Base-by-base conservation (phyloP, 2,888 invertebrate genomes). In the Teleiodes luculella region DNA sequence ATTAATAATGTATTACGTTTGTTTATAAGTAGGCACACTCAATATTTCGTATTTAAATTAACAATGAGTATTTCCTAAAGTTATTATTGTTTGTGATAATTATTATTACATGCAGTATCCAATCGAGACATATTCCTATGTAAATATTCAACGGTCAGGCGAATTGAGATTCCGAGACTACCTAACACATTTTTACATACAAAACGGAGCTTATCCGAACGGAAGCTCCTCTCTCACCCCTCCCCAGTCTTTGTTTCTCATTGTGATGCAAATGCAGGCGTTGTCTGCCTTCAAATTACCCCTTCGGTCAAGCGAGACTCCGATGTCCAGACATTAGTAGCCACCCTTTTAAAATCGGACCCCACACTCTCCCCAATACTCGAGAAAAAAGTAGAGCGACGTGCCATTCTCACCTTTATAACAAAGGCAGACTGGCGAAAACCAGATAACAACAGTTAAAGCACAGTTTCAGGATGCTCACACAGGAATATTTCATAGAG, bases 231-330 rank as follows among this genome's bases (percentile, higher is more conserved):
- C 20, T 41, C 39, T 11, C 74, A 68, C 68, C 72, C 69, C 62
- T 63, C 66, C 66, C 64, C 66, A 70, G 75, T 79, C 82, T 83
- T 83, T 80, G 82, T 74, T 77, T 76, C 74, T 79, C 83, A 86
- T 89, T 89, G 84, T 88, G 70, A 89, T 89, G 89, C 86, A 88
- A 88, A 88, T 88, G 80, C 67, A 81, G 80, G 71, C 85, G 86
- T 80, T 85, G 89, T 88, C 89, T 89, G 89, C 87, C 79, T 89
- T 77, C 80, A 84, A 89, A 89, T 87, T 85, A 83, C 82, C 86
- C 85, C 80, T 83, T 81, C 84, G 87, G 88, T 86, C 89, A 87
- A 85, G 81, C 80, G 70, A 73, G 81, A 79, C 71, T 64, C 74
- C 80, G 78, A 81, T 83, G 83, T 82, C 83, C 86, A 79, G 75